phyloP scores from a whole-genome alignment of 2,888 invertebrate species.

The Drepana falcataria region DNA sequence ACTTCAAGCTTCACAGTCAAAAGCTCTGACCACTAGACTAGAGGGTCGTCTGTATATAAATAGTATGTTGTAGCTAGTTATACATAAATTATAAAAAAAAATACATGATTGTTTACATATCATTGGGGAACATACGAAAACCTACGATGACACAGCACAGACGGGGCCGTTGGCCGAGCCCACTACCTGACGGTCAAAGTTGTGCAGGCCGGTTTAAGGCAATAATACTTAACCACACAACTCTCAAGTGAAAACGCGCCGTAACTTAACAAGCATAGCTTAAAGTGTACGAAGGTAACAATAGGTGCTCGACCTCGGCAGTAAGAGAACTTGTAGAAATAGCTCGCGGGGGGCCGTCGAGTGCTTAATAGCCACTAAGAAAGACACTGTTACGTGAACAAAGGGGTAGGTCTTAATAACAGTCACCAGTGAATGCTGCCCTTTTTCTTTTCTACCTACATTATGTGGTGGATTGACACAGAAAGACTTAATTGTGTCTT shows the following conservation, averaged over 20 bases:
- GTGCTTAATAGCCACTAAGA: slow-evolving; percentile 45
- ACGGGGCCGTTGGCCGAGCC: too few species aligned
- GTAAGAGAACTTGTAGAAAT: not conserved
- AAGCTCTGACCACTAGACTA: too few species aligned
- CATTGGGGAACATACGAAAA: too few species aligned
- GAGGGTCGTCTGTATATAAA: too few species aligned
- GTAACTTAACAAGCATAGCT: not conserved
- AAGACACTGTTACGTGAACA: slow-evolving; percentile 33
- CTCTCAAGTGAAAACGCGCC: not conserved
- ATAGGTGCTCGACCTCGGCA: slow-evolving; percentile 1
- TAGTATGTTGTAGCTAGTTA: too few species aligned
- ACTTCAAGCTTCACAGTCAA: too few species aligned
- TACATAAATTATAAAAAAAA: too few species aligned
- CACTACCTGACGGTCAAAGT: too few species aligned
- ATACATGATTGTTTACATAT: too few species aligned
- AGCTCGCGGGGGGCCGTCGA: slow-evolving; percentile 17
- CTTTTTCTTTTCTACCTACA: slow-evolving; percentile 13
- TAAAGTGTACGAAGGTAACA: slow-evolving; percentile 5
- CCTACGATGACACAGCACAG: too few species aligned
- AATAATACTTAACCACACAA: not conserved
- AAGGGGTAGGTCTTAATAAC: slow-evolving; percentile 19
- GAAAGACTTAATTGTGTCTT: too few species aligned
- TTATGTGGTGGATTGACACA: not conserved
- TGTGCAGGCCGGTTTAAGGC: too few species aligned
- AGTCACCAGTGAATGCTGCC: slow-evolving; percentile 7